Evolutionary conservation across 2,888 invertebrate species (phyloP).

Genomic region (Adineta ricciae): DNA sequence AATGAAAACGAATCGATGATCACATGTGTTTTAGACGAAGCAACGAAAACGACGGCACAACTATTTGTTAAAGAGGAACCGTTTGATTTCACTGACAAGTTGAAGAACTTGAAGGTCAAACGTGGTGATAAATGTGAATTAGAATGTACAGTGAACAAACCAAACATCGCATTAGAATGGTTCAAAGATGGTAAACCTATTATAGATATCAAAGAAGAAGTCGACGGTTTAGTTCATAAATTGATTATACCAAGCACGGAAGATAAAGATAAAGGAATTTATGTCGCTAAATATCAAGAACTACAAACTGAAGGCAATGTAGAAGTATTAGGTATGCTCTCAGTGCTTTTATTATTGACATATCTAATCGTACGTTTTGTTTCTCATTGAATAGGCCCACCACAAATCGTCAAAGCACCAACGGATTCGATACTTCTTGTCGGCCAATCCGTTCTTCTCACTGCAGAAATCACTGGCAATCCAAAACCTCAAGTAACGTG

Average conservation of each 20-base stretch:
- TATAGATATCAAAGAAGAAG: conserved; percentile 3
- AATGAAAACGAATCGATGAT: conserved; percentile 24
- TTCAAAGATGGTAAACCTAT: conserved; percentile 26
- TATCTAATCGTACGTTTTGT: no score
- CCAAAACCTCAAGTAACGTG: conserved; percentile 77
- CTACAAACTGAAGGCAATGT: not conserved
- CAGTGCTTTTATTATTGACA: no score
- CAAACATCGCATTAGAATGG: conserved; percentile 27
- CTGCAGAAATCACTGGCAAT: conserved; percentile 66
- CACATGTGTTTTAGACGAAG: conserved; percentile 28
- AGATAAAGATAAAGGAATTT: conserved; percentile 25
- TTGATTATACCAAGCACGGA: conserved; percentile 22
- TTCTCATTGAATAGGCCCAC: no score
- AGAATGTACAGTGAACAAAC: conserved; percentile 29
- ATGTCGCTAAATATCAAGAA: conserved; percentile 25
- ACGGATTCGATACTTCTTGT: not conserved
- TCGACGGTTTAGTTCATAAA: conserved; percentile 7
- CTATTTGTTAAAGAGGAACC: conserved; percentile 24
- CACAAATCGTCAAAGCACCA: conserved; percentile 3
- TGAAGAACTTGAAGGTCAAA: not conserved
- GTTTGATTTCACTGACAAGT: conserved; percentile 13
- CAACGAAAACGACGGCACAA: conserved; percentile 20
- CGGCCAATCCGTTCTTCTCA: conserved; percentile 2
- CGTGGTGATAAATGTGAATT: conserved; percentile 14
- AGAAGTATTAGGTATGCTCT: conserved; percentile 12